A percentile compares a stretch with the other conserved stretches of the same genome.
phyloP scores from a whole-genome alignment of 2,797 vertebrate species.

The Microtus californicus region DNA sequence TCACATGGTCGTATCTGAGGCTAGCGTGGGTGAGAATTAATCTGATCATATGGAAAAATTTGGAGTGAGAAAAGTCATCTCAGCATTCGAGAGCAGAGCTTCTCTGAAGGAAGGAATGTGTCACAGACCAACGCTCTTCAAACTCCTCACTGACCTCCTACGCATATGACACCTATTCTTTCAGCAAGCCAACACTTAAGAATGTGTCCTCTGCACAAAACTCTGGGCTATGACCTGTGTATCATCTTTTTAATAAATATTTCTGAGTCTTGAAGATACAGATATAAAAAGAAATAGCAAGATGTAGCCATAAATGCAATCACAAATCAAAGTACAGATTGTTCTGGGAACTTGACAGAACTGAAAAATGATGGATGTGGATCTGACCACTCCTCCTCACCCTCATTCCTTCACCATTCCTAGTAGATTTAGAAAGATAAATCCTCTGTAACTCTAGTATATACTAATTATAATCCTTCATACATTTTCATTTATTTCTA shows the following conservation, averaged over 20 bases:
- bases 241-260: constrained; percentile 39
- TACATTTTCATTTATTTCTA: constrained; percentile 16
- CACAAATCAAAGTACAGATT: background rate
- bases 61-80: background rate
- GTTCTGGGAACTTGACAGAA: constrained; percentile 2
- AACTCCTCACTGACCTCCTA: background rate
- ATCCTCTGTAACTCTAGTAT: background rate
- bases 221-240: background rate
- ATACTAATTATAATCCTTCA: background rate
- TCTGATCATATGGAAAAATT: background rate
- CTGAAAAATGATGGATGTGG: background rate
- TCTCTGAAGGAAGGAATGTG: background rate
- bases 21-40: background rate
- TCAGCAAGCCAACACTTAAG: constrained; percentile 23
- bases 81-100: background rate
- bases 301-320: constrained; percentile 19
- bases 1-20: background rate
- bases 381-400: background rate
- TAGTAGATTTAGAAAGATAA: background rate
- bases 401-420: background rate
- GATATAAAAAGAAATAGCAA: constrained; percentile 49
- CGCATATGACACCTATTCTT: background rate
- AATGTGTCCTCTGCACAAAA: background rate
- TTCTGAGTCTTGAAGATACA: constrained; percentile 50
- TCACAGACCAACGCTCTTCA: background rate